Percentiles rank a stretch among this genome's conserved stretches.
Conservation (phyloP, 2,888 invertebrate species). For the Pammene aurita region DNA sequence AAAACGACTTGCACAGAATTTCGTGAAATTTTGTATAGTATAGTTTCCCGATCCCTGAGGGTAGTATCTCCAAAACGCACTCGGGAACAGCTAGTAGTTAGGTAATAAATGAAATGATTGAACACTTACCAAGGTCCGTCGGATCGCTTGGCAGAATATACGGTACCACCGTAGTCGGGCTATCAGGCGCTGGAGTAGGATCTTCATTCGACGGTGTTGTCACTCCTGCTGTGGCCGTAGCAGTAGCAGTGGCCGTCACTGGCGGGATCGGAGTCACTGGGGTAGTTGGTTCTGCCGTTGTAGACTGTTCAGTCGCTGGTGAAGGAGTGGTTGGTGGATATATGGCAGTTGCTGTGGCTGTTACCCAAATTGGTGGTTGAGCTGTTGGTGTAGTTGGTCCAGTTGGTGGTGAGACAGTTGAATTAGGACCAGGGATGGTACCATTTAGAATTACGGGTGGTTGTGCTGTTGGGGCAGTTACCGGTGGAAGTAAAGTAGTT, state of each 20-base stretch:
- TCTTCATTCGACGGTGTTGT: not conserved
- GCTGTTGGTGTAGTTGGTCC: not conserved
- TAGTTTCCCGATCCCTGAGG: too few relatives aligned
- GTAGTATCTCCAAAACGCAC: too few relatives aligned
- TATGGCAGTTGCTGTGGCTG: slow-evolving; percentile 29
- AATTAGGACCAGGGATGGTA: not conserved
- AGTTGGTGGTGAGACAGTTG: not conserved
- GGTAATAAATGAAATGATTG: too few relatives aligned
- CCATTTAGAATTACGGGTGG: too few relatives aligned
- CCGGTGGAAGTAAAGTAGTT: not conserved
- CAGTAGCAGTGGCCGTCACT: not conserved
- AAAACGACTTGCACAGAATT: too few relatives aligned
- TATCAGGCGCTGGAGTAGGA: not conserved
- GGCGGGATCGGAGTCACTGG: not conserved
- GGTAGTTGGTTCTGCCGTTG: not conserved
- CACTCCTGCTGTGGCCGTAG: not conserved
- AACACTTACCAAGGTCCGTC: slow-evolving; percentile 27
- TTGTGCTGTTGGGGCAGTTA: not conserved
- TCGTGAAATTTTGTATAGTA: too few relatives aligned
- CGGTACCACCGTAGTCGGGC: not conserved
- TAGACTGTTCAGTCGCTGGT: not conserved
- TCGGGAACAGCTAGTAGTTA: too few relatives aligned
- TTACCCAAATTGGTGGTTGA: slow-evolving; percentile 1
- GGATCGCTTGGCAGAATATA: not conserved
- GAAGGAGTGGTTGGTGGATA: slow-evolving; percentile 20